Evolutionary conservation across 2,113 vertebrate species (phyloP).

Genomic region (Dromas ardeola): DNA sequence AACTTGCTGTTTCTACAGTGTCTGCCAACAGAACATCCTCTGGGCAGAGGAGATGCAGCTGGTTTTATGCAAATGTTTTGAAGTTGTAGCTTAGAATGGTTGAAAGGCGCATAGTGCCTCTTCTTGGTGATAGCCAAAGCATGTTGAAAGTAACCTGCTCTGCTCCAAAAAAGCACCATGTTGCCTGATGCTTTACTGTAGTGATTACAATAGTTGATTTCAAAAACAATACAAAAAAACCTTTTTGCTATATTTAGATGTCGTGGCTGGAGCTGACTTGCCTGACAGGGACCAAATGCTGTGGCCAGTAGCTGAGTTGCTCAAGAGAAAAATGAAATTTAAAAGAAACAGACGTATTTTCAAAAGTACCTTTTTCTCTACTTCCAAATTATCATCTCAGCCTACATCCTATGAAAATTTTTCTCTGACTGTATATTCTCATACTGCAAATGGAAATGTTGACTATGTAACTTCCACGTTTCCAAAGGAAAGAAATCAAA

Average conservation of each 20-base stretch:
- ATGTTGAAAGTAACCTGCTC: not conserved
- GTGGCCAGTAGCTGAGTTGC: not conserved
- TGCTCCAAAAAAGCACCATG: not conserved
- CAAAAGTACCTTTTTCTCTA: not conserved
- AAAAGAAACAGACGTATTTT: not conserved
- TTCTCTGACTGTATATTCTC: not conserved
- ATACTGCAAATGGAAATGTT: not conserved
- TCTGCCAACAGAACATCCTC: not conserved
- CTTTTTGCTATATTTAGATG: not conserved
- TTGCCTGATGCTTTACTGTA: not conserved
- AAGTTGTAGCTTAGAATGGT: not conserved
- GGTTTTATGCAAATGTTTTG: not conserved
- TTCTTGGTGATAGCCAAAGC: not conserved
- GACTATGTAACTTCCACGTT: not conserved
- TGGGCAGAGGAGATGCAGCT: not conserved
- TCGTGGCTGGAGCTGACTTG: not conserved
- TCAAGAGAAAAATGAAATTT: not conserved
- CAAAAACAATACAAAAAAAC: not conserved
- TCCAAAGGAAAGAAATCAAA: not conserved
- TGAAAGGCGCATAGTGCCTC: not conserved
- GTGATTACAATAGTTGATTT: not conserved
- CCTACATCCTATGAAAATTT: not conserved
- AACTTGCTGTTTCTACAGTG: not conserved
- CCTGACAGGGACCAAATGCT: not conserved
- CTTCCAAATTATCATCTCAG: not conserved